Conservation (phyloP, 2,797 vertebrate genomes). For the Tragopan temminckii region DNA sequence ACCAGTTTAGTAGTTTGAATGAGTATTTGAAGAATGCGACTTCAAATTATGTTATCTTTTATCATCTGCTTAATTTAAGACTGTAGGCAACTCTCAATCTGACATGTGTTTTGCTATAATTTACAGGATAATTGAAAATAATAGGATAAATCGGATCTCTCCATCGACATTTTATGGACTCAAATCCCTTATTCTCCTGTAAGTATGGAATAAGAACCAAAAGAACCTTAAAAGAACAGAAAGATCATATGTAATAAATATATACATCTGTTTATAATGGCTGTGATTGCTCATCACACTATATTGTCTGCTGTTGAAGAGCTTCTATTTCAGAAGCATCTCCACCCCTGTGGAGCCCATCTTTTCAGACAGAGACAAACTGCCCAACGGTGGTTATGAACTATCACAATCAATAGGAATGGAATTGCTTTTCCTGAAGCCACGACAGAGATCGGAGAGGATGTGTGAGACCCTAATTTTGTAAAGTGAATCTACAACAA, state of each 20-base stretch:
- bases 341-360: neutral
- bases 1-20: neutral
- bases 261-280: accelerated
- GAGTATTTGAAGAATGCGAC: neutral
- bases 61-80: neutral
- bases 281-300: neutral
- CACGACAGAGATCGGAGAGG: no score
- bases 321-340: no score
- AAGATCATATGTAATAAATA: neutral
- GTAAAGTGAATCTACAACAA: neutral
- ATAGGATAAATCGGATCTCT: conserved; percentile 90
- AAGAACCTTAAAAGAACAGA: neutral
- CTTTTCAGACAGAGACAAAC: neutral
- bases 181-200: conserved; percentile 94
- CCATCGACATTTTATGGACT: conserved; percentile 91
- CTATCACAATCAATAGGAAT: neutral
- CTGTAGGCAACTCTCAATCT: conserved; percentile 6
- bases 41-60: neutral
- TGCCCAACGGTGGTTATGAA: no score
- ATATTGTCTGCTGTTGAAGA: neutral
- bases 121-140: conserved; percentile 94
- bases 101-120: conserved; percentile 42
- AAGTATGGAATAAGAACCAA: conserved; percentile 78
- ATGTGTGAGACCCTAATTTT: neutral
- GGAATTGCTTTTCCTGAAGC: neutral